A percentile compares a stretch with the other conserved stretches of the same genome.
phyloP scores from a whole-genome alignment of 2,113 vertebrate species.

The Podilymbus podiceps region DNA sequence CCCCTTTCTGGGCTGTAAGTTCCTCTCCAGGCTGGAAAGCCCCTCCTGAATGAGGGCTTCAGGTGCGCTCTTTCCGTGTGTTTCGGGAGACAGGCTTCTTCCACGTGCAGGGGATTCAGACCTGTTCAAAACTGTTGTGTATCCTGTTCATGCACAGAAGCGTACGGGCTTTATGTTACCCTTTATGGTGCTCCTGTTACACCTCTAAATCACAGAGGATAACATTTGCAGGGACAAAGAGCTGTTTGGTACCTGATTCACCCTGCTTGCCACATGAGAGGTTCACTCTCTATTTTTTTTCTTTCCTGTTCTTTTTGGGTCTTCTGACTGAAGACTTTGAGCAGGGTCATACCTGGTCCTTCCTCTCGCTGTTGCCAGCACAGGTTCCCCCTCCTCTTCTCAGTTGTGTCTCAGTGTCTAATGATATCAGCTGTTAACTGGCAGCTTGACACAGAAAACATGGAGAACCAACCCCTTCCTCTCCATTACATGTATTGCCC shows the following conservation, averaged over 20 bases:
- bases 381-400: not conserved
- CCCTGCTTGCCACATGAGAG: not conserved
- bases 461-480: not conserved
- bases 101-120: rapidly evolving
- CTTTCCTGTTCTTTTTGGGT: not conserved
- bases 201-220: not conserved
- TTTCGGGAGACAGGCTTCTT: not conserved
- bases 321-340: not conserved
- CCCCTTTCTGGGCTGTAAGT: not conserved
- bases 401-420: not conserved
- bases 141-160: rapidly evolving
- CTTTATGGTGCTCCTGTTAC: not conserved
- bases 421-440: not conserved
- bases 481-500: rapidly evolving
- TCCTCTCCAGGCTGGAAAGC: not conserved
- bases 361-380: not conserved
- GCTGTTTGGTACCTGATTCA: not conserved
- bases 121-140: not conserved
- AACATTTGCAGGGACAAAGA: not conserved
- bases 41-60: not conserved
- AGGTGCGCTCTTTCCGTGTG: not conserved
- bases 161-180: not conserved
- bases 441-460: not conserved
- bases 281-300: not conserved
- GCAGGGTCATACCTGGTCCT: not conserved